Conservation (phyloP, 1,140 invertebrate species). For the Nixonia krombeini region DNA sequence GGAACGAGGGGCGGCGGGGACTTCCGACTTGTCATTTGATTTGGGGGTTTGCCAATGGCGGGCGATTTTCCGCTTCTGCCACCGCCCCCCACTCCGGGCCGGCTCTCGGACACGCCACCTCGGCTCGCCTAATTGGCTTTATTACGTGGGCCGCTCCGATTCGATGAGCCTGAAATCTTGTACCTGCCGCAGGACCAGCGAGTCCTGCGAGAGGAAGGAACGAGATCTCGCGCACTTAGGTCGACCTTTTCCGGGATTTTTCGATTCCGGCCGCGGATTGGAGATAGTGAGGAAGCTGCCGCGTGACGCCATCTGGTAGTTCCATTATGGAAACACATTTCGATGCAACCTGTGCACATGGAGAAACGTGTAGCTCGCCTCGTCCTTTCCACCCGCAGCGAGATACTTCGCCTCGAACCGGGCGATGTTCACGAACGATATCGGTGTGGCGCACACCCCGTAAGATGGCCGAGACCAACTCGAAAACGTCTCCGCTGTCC, state of each 20-base stretch:
- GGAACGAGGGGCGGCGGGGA: conserved; percentile 52
- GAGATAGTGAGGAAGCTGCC: no score
- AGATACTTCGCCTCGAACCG: conserved; percentile 6
- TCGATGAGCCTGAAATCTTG: no score
- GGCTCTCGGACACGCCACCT: conserved; percentile 1
- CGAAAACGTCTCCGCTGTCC: conserved; percentile 17
- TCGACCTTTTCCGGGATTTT: no score
- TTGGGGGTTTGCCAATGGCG: conserved; percentile 64
- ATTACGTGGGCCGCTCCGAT: no score
- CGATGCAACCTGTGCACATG: background rate
- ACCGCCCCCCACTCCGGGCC: conserved; percentile 4
- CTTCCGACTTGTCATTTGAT: conserved; percentile 68
- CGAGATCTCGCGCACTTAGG: no score
- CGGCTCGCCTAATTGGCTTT: conserved; percentile 61
- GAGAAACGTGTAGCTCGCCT: no score
- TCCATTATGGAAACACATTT: background rate
- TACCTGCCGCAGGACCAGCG: no score
- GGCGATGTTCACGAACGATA: conserved; percentile 16
- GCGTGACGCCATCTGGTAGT: background rate
- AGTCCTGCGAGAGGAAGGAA: no score
- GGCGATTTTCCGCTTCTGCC: conserved; percentile 54
- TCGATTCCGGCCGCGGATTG: no score
- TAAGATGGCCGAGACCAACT: conserved; percentile 14
- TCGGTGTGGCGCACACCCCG: background rate
- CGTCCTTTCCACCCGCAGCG: background rate